These are phyloP conservation scores for Malthinus flaveolus DNA, from an alignment of 2,888 invertebrate genomes.

Conservation along the genomic window DNA sequence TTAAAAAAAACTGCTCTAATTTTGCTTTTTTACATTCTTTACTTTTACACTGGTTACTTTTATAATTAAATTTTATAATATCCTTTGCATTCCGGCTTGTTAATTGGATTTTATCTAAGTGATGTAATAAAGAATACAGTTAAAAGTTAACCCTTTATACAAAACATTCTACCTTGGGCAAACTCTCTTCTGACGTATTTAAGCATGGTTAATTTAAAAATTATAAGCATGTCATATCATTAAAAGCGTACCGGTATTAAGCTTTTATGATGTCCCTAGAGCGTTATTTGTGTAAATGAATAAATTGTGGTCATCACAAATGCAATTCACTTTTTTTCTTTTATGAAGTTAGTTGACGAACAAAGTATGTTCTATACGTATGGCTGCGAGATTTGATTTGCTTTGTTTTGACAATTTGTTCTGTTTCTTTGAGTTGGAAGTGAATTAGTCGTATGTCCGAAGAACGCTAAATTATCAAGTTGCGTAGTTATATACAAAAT, in stretches of 20 bases:
- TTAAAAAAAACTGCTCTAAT: conserved; percentile 6
- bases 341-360: conserved; percentile 40
- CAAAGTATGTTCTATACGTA: conserved; percentile 22
- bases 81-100: conserved; percentile 39
- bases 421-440: conserved; percentile 46
- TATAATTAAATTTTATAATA: conserved; percentile 43
- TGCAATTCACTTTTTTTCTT: conserved; percentile 42
- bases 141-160: conserved; percentile 36
- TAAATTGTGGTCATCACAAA: conserved; percentile 47
- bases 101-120: conserved; percentile 43
- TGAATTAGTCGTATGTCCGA: conserved; percentile 44
- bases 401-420: conserved; percentile 47
- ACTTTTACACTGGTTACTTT: conserved; percentile 37
- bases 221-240: conserved; percentile 48
- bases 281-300: conserved; percentile 46
- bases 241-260: conserved; percentile 47
- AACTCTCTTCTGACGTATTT: conserved; percentile 36
- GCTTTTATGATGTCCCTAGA: conserved; percentile 43
- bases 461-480: conserved; percentile 45
- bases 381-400: conserved; percentile 37
- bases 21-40: conserved; percentile 16
- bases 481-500: conserved; percentile 40
- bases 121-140: conserved; percentile 40
- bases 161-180: conserved; percentile 36
- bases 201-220: conserved; percentile 49